Percentiles rank a stretch among this genome's conserved stretches.
Conservation (phyloP, 2,888 invertebrate species). For the Aleiodes alternator region DNA sequence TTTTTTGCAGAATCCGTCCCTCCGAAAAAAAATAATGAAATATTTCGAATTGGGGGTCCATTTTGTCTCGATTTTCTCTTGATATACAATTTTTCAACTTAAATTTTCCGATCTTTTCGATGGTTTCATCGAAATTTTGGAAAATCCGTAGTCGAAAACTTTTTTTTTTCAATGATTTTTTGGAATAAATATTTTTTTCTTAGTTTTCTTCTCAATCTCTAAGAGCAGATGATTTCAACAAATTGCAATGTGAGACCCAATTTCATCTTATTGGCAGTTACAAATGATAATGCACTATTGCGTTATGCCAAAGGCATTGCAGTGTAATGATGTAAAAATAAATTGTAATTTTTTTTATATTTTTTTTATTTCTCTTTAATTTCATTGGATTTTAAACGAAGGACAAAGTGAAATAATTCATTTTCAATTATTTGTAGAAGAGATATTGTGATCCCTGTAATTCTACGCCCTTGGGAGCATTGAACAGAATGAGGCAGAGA, state of each 20-base stretch:
- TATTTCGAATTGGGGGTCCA: too few species aligned
- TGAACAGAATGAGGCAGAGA: slow-evolving; percentile 46
- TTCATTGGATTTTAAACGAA: background rate
- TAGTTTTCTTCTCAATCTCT: background rate
- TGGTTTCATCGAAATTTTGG: too few species aligned
- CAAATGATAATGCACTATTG: slow-evolving; percentile 18
- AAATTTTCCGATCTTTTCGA: too few species aligned
- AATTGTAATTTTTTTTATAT: background rate
- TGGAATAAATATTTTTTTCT: background rate
- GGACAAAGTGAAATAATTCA: slow-evolving; percentile 1
- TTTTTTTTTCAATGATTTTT: background rate
- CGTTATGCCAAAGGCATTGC: slow-evolving; percentile 17
- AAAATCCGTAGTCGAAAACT: too few species aligned
- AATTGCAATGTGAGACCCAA: slow-evolving; percentile 26
- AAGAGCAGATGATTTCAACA: slow-evolving; percentile 9
- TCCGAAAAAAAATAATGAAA: too few species aligned
- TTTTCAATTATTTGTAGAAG: slow-evolving; percentile 5
- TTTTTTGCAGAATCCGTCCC: too few species aligned
- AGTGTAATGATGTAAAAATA: slow-evolving; percentile 30
- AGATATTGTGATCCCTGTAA: slow-evolving; percentile 41
- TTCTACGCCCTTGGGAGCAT: slow-evolving; percentile 54
- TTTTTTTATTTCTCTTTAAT: background rate
- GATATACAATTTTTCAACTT: too few species aligned
- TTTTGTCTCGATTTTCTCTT: too few species aligned
- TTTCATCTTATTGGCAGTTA: slow-evolving; percentile 27